phyloP scores from a whole-genome alignment of 2,888 invertebrate species.

The Copidosoma aretas region DNA sequence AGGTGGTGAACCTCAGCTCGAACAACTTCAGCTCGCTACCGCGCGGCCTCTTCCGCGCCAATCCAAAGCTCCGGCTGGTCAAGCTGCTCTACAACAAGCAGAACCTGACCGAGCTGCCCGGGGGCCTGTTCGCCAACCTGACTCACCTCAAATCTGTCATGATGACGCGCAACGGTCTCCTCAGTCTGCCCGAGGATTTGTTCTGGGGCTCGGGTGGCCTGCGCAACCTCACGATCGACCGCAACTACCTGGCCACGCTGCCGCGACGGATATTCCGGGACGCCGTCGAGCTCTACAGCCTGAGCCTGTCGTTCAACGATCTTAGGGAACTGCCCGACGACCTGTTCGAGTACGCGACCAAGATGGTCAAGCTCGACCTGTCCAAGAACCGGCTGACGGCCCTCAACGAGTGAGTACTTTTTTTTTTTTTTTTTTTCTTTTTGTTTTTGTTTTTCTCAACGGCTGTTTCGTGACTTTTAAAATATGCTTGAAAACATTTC shows the following conservation, averaged over 20 bases:
- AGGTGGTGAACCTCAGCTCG: constrained; percentile 71
- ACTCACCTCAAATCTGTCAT: constrained; percentile 67
- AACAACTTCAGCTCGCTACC: constrained; percentile 74
- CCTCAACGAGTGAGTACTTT: constrained; percentile 67
- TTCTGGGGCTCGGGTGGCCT: constrained; percentile 69
- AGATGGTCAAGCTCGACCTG: constrained; percentile 69
- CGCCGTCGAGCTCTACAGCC: constrained; percentile 67
- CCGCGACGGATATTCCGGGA: constrained; percentile 71
- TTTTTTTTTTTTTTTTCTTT: constrained; percentile 25
- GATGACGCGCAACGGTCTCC: constrained; percentile 68
- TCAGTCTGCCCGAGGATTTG: constrained; percentile 68
- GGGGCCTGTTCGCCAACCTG: constrained; percentile 69
- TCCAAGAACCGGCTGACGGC: constrained; percentile 70
- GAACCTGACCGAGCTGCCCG: constrained; percentile 67
- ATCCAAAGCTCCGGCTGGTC: constrained; percentile 65
- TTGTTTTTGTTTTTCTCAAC: no score
- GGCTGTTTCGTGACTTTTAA: no score
- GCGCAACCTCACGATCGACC: constrained; percentile 68
- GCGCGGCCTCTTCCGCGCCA: constrained; percentile 67
- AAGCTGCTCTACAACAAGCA: constrained; percentile 53
- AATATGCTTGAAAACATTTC: no score
- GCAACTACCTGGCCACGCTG: constrained; percentile 64
- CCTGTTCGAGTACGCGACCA: constrained; percentile 67
- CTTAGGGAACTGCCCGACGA: constrained; percentile 68
- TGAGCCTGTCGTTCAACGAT: constrained; percentile 74